Evolutionary conservation across 2,113 vertebrate species (phyloP), one percentile per base, ranked within the genome.

Genomic region (Danionella cerebrum): DNA sequence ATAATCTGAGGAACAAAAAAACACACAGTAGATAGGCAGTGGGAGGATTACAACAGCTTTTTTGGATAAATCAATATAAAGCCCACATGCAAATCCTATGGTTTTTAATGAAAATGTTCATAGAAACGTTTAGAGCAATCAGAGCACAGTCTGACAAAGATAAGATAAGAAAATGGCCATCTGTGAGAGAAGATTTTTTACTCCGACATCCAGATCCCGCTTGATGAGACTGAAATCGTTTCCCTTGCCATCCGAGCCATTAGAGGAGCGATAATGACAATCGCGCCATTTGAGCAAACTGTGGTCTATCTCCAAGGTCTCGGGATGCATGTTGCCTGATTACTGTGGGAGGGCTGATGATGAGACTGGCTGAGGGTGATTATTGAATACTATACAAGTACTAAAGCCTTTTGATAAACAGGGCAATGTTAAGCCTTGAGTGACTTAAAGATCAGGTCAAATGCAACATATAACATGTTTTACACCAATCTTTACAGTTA

Each of bases 291-390:
- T 60, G 39, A 45, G n/a, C 57, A 45, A 29, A 31, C 57, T 31
- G 14, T 60, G 21, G 36, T 59, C 13, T 4, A 60, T 45, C 10
- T 31, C 57, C 9, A 16, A 53, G 57, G 39, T 33, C 14, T 60
- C 39, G 29, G 16, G 25, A 45, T 31, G 16, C 39, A 44, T 60
- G 57, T 33, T 33, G 16, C 39, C 25, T 45, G 39, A 29, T 60
- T 60, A 45, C 38, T 59, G 38, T 27, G 10, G 22, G 18, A 13
- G 5, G 27, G 22, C 51, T n/a, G 25, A 31, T 45, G 57, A 60
- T 60, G 39, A 60, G 25, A 60, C 14, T 44, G 57, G 39, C 25
- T 45, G 57, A 16, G 39, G 39, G 42, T 53, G 64, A 72, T 72
- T 58, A 72, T 21, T 44, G 19, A 11, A 48, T 42, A 16, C 65